Evolutionary conservation across 2,797 vertebrate species (phyloP).

Genomic region (Fistularia tabacaria): DNA sequence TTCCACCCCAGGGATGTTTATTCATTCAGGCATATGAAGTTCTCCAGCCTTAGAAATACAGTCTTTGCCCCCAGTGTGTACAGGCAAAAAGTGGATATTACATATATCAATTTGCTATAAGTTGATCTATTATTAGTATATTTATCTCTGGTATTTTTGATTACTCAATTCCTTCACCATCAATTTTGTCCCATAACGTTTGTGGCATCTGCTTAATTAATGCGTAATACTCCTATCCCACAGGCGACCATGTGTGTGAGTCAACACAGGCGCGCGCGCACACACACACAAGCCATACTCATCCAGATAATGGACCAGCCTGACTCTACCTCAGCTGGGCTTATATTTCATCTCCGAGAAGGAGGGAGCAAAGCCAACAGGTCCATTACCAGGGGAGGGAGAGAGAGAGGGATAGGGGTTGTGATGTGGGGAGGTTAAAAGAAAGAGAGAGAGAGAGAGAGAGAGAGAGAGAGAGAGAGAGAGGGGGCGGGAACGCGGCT

Average conservation of each 20-base stretch:
- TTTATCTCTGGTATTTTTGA: background rate
- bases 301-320: conserved; percentile 63
- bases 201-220: conserved; percentile 54
- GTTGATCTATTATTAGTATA: conserved; percentile 18
- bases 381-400: conserved; percentile 60
- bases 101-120: too few species aligned
- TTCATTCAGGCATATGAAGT: conserved; percentile 3
- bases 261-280: conserved; percentile 8
- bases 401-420: conserved; percentile 17
- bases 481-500: conserved; percentile 53
- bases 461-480: conserved; percentile 23
- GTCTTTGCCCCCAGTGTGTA: too few species aligned
- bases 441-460: conserved; percentile 18
- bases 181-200: conserved; percentile 33
- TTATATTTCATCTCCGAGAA: conserved; percentile 68
- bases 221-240: conserved; percentile 26
- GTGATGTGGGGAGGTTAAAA: conserved; percentile 31
- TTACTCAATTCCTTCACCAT: conserved; percentile 2
- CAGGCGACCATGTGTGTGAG: background rate
- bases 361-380: conserved; percentile 66
- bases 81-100: too few species aligned
- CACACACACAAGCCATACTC: conserved; percentile 36
- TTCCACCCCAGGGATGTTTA: conserved; percentile 13
- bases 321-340: conserved; percentile 47
- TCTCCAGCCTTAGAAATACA: background rate